phyloP scores from a whole-genome alignment of 2,113 vertebrate genomes.

The Antechinus stuartii region DNA sequence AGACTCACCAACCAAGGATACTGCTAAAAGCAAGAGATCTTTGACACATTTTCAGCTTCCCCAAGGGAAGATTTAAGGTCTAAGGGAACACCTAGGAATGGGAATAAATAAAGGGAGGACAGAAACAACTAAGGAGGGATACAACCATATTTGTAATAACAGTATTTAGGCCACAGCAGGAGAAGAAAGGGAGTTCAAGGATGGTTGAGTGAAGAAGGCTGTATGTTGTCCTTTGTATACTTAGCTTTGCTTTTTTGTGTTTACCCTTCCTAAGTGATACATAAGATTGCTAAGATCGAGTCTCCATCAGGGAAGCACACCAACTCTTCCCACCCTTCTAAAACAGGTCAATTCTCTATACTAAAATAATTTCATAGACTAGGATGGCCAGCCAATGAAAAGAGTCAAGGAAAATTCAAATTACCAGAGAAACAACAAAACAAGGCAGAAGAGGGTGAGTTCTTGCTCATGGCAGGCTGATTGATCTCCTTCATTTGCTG shows the following conservation, averaged over 20 bases:
- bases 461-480: not conserved
- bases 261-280: not conserved
- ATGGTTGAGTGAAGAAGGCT: not conserved
- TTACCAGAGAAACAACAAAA: not conserved
- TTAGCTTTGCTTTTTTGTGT: not conserved
- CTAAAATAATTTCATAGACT: not conserved
- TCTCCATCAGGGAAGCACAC: not conserved
- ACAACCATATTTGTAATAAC: not conserved
- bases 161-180: not conserved
- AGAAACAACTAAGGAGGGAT: not conserved
- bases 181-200: not conserved
- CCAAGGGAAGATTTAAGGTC: not conserved
- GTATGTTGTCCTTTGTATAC: not conserved
- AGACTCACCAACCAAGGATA: not conserved
- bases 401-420: not conserved
- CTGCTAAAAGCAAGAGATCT: not conserved
- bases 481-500: not conserved
- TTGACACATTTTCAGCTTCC: not conserved
- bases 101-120: not conserved
- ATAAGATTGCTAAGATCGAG: not conserved
- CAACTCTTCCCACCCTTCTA: not conserved
- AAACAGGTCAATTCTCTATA: not conserved
- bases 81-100: not conserved
- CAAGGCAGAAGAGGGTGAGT: not conserved
- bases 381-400: not conserved